Evolutionary conservation across 2,888 invertebrate genomes (phyloP), one percentile per base, ranked within the genome.

Genomic region (Volucella zonaria): DNA sequence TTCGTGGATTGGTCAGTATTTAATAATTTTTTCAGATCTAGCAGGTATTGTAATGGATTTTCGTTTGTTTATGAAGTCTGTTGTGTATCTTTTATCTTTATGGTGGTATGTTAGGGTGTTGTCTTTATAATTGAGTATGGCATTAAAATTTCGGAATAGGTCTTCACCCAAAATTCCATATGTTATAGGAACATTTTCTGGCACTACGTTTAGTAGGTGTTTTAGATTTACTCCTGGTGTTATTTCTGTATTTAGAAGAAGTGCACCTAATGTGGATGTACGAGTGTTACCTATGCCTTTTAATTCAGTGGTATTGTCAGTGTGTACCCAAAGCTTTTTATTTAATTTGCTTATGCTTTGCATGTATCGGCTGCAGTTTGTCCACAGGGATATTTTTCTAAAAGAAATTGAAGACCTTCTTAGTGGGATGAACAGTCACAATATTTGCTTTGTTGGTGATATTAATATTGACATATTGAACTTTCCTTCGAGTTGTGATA

Each of bases 1-100:
- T 14, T 58, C 9, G 58, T 58, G n/a, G 14, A 58, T 40, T 14
- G 58, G 58, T 14, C 40, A 42, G 42, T 40, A 8, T 58, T 58
- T 58, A 9, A 23, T 52, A 3, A 40, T 40, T 14, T 38, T 51
- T 23, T 67, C 23, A 23, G 66, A 64, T 43, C 62, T 62, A 62
- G 62, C 62, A 47, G 49, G 62, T 62, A 62, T 62, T 10, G 38
- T 47, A 47, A 62, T 62, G 23, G 23, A 62, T n/a, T 49, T 62
- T 49, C 62, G 62, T 62, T 62, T 62, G 38, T 14, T 40, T 14
- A 58, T 58, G 18, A 23, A 23, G 18, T 23, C 2, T 23, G 18
- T 23, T 23, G 18, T 23, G 18, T 3, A 23, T 23, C n/a, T 58
- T 15, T 40, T 58, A 58, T 58, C 40, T 58, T 58, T 58, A n/a